A percentile compares a stretch with the other conserved stretches of the same genome.
Conservation (phyloP, 1,140 invertebrate genomes). For the Pemphigus obesinymphae region DNA sequence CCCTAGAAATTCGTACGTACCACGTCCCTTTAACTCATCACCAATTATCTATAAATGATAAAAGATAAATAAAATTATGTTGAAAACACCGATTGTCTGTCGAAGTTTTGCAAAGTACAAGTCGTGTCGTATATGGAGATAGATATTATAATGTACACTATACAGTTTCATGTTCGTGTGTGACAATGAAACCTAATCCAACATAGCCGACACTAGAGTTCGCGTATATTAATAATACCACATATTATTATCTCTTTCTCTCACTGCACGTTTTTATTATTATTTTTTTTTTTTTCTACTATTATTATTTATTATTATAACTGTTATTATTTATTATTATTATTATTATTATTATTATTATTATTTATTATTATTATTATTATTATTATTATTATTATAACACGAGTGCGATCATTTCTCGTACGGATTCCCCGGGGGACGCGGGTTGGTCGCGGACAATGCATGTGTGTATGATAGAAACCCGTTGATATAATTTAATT, state of each 20-base stretch:
- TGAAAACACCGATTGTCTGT: too few relatives aligned
- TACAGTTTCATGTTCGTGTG: neutral
- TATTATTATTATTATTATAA: slow-evolving; percentile 33
- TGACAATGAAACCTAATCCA: slow-evolving; percentile 23
- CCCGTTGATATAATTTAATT: slow-evolving; percentile 37
- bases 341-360: too few relatives aligned
- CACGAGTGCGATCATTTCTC: slow-evolving; percentile 14
- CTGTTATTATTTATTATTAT: too few relatives aligned
- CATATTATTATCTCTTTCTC: neutral
- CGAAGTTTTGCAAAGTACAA: too few relatives aligned
- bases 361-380: neutral
- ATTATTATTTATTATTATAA: too few relatives aligned
- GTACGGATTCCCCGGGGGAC: slow-evolving; percentile 1
- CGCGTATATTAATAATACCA: neutral
- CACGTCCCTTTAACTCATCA: too few relatives aligned
- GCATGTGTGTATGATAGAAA: neutral
- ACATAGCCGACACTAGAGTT: neutral
- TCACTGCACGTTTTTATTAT: neutral
- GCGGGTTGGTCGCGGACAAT: neutral
- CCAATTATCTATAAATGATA: too few relatives aligned
- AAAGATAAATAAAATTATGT: too few relatives aligned
- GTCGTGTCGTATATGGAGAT: too few relatives aligned
- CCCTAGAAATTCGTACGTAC: too few relatives aligned
- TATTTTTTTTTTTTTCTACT: too few relatives aligned
- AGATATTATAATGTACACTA: too few relatives aligned